Evolutionary conservation across 2,797 vertebrate genomes (phyloP).

Genomic region (Monodelphis domestica): DNA sequence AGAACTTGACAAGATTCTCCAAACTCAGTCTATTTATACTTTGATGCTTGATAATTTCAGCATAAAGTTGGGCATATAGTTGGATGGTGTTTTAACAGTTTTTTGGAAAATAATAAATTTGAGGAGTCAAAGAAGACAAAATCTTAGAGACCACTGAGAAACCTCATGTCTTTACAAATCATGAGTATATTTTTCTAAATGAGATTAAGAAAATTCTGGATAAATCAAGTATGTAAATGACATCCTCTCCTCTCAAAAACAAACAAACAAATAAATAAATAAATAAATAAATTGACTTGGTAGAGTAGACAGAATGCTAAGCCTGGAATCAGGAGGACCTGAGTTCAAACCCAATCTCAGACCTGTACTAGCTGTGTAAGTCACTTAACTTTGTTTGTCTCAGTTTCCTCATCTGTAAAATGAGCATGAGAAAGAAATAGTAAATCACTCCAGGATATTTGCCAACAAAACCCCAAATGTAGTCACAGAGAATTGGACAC

Average conservation of each 20-base stretch:
- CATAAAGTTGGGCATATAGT: neutral
- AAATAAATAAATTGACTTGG: too few relatives aligned
- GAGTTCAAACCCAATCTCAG: too few relatives aligned
- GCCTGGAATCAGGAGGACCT: too few relatives aligned
- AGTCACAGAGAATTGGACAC: too few relatives aligned
- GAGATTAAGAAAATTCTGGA: neutral
- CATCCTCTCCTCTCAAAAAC: accelerated
- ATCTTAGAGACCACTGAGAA: neutral
- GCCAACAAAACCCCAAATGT: too few relatives aligned
- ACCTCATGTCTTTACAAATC: neutral
- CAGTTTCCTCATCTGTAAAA: too few relatives aligned
- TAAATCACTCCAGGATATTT: too few relatives aligned
- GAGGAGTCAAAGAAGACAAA: neutral
- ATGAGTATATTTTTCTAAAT: neutral
- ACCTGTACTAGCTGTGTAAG: too few relatives aligned
- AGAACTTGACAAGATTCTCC: neutral
- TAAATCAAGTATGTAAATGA: neutral
- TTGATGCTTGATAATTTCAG: neutral
- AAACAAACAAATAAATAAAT: too few relatives aligned
- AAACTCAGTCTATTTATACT: neutral
- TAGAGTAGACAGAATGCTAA: too few relatives aligned
- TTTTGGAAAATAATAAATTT: neutral
- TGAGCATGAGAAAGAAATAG: too few relatives aligned
- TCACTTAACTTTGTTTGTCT: too few relatives aligned
- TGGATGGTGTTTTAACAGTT: neutral